Base-by-base conservation (phyloP, 2,888 invertebrate species). In the Embidobia sp. region DNA sequence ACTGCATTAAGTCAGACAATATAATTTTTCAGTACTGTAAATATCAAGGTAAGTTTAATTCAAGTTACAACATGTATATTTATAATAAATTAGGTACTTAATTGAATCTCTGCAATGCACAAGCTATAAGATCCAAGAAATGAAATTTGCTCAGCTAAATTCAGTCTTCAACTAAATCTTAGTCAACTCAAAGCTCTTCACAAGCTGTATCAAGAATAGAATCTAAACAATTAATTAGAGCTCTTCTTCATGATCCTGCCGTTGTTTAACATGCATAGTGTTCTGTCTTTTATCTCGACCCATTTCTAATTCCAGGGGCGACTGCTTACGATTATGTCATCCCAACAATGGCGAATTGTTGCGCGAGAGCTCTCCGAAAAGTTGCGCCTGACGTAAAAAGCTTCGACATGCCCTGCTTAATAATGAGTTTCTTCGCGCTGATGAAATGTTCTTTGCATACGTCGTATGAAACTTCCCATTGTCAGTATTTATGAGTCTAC, bases 391-490 rank as follows among this genome's bases (percentile, higher is more conserved):
- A 33, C 44, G 40, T 55, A 64, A 64, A 64, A 72, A 72, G 63
- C 64, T 40, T 33, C 61, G 61, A 72, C 61, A 48, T 26, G 70
- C 53, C 40, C 10, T 27, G 53, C 48, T 46, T 61, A 44, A 53
- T 61, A 72, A 63, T 53, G 49, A 33, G 33, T 53, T 53, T 42
- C 51, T 63, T 63, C 53, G 10, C 18, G 19, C 51, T 51, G 59
- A 59, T 59, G 69, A 44, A 72, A 55, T 48, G 67, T 48, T 55
- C 49, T 49, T 67, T 48, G 48, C 48, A 67, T 67, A 48, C 55
- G 48, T 26, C 16, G 22, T 42, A 22, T 42, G 40, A 57, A 48
- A 57, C 67, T 57, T 31, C 40, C 29, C 8, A 53, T 69, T 57
- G 48, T 57, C 40, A n/a, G 35, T 44, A 55, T 69, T 69, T 69